Evolutionary conservation across 2,113 vertebrate genomes (phyloP), one percentile per base, ranked within the genome.

Genomic region (Callionymus lyra): DNA sequence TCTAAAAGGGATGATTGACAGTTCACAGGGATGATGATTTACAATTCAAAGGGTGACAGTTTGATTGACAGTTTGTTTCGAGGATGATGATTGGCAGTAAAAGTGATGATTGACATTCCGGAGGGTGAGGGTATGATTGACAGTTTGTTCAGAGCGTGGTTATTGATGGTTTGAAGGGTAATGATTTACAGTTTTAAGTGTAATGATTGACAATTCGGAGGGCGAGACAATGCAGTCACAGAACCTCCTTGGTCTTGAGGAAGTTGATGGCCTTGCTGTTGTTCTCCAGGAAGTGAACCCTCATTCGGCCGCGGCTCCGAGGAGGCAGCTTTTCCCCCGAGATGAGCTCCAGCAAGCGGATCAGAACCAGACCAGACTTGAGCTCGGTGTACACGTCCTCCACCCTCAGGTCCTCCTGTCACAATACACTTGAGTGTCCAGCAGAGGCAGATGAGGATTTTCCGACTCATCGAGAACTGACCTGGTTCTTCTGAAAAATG

Each of bases 221-320:
- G 6, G 16, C 9, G 9, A 13, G 16, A 16, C 16, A 41, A 16
- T 38, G 35, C 38, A 6, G 31, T 10, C 9, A 91, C 21, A 5
- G 21, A 27, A 27, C 21, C 21, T 27, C 90, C 86, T 93, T 90
- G 50, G 85, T 82, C 70, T 85, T 92, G 43, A 96, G 86, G 79
- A 95, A 97, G 42, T 67, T 74, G 52, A 96, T 89, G 33, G 90
- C 91, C 40, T 80, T 87, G 86, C 87, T 87, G 79, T 89, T 96
- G 82, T 97, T 97, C 64, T 93, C 92, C 41, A 94, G 76, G 51
- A 83, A 93, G 81, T 92, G 88, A 10, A 91, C 88, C 1, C 89
- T 79, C 55, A 93, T 77, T 10, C 43, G 82, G 12, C 87, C 84
- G 2, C 45, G 59, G 68, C 77, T 91, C 0, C 89, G 89, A 1